phyloP scores from a whole-genome alignment of 2,888 invertebrate species.

The Pycnomerus fuliginosus region DNA sequence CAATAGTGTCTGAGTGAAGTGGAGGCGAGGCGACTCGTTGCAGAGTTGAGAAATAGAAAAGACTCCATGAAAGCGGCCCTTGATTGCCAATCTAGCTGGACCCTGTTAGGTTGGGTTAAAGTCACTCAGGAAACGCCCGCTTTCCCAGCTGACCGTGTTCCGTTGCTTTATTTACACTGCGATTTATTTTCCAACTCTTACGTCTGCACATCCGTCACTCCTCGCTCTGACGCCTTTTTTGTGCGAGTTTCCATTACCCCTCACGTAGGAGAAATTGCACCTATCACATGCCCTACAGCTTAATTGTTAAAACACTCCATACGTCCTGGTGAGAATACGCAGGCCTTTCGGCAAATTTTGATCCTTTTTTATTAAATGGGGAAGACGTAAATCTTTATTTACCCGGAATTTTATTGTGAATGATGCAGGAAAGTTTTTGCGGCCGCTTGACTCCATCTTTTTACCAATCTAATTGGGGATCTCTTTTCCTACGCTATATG shows the following conservation, averaged over 20 bases:
- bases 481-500: too few relatives aligned
- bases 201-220: constrained; percentile 15
- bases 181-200: constrained; percentile 22
- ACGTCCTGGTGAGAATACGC: constrained; percentile 1
- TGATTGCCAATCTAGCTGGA: constrained; percentile 28
- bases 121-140: constrained; percentile 25
- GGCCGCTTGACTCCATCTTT: constrained; percentile 7
- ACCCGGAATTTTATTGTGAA: constrained; percentile 29
- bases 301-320: background rate
- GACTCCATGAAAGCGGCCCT: constrained; percentile 26
- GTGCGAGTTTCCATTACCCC: background rate
- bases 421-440: constrained; percentile 24
- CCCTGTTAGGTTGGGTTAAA: constrained; percentile 25
- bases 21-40: constrained; percentile 15
- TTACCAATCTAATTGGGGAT: constrained; percentile 20
- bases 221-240: constrained; percentile 1
- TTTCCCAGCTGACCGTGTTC: constrained; percentile 19
- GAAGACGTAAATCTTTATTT: constrained; percentile 28
- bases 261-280: constrained; percentile 1
- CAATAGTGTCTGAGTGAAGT: constrained; percentile 18
- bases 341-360: constrained; percentile 31
- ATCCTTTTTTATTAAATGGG: constrained; percentile 30
- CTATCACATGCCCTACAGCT: background rate
- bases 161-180: constrained; percentile 24
- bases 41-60: constrained; percentile 24